Evolutionary conservation across 2,888 invertebrate species (phyloP).

Genomic region (Drosophila eohydei): DNA sequence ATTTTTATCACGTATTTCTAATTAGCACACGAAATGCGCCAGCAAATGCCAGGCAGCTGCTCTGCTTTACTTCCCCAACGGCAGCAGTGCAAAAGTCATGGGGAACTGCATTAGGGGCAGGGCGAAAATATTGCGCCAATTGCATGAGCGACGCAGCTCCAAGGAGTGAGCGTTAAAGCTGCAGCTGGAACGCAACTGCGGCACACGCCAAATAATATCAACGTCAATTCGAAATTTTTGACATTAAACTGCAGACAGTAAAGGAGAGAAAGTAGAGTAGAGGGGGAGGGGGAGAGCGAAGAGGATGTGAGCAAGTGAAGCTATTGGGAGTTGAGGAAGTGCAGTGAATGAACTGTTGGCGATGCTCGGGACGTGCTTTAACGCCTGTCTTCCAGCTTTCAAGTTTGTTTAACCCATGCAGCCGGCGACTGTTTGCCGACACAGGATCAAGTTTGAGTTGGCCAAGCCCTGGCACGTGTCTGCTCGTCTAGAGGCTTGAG

Average conservation of each 20-base stretch:
- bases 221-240: conserved; percentile 69
- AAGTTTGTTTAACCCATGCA: conserved; percentile 72
- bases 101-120: conserved; percentile 20
- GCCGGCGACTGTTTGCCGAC: conserved; percentile 63
- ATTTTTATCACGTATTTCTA: conserved; percentile 75
- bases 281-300: not conserved
- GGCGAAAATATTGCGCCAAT: not conserved
- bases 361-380: conserved; percentile 69
- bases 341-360: conserved; percentile 63
- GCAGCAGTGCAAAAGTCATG: conserved; percentile 37
- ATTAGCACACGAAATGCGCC: conserved; percentile 72
- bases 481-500: conserved; percentile 40
- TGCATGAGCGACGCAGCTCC: conserved; percentile 1
- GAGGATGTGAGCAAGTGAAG: not conserved
- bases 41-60: conserved; percentile 46
- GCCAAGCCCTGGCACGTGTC: conserved; percentile 65
- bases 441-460: conserved; percentile 63
- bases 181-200: conserved; percentile 47
- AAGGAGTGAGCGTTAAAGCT: conserved; percentile 10
- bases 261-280: not conserved
- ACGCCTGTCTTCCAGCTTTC: conserved; percentile 76
- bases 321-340: conserved; percentile 10
- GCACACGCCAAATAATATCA: conserved; percentile 72
- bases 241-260: conserved; percentile 60
- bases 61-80: not conserved